Percentiles rank a stretch among this genome's conserved stretches.
Evolutionary conservation across 2,888 invertebrate genomes (phyloP).

Genomic region (Lasioglossum zephyrum): DNA sequence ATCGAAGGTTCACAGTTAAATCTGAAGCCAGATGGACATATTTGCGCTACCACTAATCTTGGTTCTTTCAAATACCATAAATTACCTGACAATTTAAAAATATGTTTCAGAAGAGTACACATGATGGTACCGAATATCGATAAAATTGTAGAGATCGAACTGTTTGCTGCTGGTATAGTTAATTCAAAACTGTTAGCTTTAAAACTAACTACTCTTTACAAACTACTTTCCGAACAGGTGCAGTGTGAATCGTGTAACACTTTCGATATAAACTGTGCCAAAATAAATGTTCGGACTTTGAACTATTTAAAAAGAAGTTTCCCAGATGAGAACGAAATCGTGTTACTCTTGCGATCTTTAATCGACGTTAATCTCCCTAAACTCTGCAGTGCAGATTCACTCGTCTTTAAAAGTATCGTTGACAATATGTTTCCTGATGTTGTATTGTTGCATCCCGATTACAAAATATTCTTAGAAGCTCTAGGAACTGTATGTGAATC

Average conservation of each 20-base stretch:
- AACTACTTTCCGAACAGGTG: constrained; percentile 85
- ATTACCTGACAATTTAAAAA: constrained; percentile 87
- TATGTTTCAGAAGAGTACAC: constrained; percentile 87
- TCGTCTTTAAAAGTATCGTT: constrained; percentile 85
- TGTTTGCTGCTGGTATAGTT: constrained; percentile 87
- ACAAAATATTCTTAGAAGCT: constrained; percentile 83
- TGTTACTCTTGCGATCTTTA: constrained; percentile 86
- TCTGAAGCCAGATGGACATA: constrained; percentile 87
- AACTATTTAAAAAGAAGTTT: constrained; percentile 86
- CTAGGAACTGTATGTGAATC: constrained; percentile 82
- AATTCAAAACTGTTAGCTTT: constrained; percentile 85
- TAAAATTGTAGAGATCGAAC: constrained; percentile 86
- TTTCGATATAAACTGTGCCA: constrained; percentile 87
- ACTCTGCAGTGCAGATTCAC: constrained; percentile 85
- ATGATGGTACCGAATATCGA: constrained; percentile 87
- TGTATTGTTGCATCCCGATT: constrained; percentile 83
- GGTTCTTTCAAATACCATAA: constrained; percentile 83
- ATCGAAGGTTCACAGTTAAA: constrained; percentile 84
- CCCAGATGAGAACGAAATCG: constrained; percentile 86
- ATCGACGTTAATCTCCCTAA: constrained; percentile 87
- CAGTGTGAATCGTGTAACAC: constrained; percentile 86
- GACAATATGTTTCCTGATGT: constrained; percentile 86
- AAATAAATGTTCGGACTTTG: constrained; percentile 86
- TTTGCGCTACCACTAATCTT: constrained; percentile 87
- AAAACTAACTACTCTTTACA: constrained; percentile 86